Percentiles rank a stretch among this genome's conserved stretches.
These are phyloP conservation scores for Channallabes apus DNA, from an alignment of 2,797 vertebrate genomes.

Conservation along the genomic window DNA sequence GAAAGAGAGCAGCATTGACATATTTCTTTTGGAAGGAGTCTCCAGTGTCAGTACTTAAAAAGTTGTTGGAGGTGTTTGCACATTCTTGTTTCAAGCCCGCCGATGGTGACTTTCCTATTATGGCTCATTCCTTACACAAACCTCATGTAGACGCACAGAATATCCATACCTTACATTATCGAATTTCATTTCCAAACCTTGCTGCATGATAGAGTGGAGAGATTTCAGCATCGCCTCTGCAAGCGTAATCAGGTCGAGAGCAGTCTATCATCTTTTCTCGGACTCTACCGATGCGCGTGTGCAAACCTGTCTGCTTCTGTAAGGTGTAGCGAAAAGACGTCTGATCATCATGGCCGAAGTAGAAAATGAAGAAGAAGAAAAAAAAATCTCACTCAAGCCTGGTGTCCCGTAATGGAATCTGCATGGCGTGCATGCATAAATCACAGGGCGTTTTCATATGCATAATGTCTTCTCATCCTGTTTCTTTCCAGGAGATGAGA, in stretches of 20 bases:
- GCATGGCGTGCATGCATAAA: slow-evolving; percentile 99
- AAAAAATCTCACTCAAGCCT: slow-evolving; percentile 89
- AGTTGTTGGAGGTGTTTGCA: neutral
- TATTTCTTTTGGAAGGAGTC: neutral
- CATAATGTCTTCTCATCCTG: slow-evolving; percentile 96
- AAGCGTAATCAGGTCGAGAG: slow-evolving; percentile 18
- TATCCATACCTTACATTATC: neutral
- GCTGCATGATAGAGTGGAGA: neutral
- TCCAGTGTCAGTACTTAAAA: neutral
- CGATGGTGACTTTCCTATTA: neutral
- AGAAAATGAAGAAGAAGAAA: slow-evolving; percentile 66
- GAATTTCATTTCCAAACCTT: neutral
- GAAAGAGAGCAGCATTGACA: neutral
- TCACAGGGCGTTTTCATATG: slow-evolving; percentile 99
- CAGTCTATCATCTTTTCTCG: neutral
- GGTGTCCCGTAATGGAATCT: slow-evolving; percentile 99
- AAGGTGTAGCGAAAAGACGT: slow-evolving; percentile 96
- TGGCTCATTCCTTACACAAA: neutral
- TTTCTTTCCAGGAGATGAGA: slow-evolving; percentile 86
- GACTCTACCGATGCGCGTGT: slow-evolving; percentile 46
- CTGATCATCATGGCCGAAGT: slow-evolving; percentile 93
- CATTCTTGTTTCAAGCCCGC: neutral
- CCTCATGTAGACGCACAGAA: neutral
- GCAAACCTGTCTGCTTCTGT: slow-evolving; percentile 83
- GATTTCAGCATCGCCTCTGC: neutral